A percentile compares a stretch with the other conserved stretches of the same genome.
phyloP scores from a whole-genome alignment of 2,113 vertebrate genomes.

The Bambusicola thoracicus region DNA sequence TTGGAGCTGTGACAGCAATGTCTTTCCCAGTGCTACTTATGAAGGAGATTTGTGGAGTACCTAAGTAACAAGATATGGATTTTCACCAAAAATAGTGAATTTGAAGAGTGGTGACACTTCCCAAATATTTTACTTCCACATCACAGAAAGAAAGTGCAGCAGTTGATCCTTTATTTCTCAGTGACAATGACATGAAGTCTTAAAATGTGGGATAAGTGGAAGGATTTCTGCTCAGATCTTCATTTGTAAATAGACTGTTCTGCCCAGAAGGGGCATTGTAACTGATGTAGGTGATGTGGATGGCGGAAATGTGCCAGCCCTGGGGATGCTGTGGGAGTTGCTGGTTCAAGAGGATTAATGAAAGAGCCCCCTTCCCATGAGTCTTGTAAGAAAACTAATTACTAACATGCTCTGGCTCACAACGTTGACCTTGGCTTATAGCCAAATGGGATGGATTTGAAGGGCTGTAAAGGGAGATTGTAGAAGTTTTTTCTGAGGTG shows the following conservation, averaged over 20 bases:
- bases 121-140: neutral
- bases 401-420: neutral
- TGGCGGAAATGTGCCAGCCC: neutral
- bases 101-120: neutral
- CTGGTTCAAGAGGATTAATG: neutral
- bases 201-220: neutral
- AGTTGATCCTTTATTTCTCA: neutral
- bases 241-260: neutral
- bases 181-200: neutral
- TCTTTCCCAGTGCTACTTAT: neutral
- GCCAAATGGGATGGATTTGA: neutral
- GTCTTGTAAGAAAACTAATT: constrained; percentile 18
- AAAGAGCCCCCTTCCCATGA: constrained; percentile 1
- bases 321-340: neutral
- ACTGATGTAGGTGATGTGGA: neutral
- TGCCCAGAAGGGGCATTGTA: neutral
- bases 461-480: neutral
- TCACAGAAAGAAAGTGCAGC: neutral
- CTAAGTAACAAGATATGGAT: neutral
- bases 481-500: neutral
- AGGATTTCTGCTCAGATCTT: neutral
- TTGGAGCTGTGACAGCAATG: neutral
- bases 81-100: neutral
- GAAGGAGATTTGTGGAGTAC: neutral
- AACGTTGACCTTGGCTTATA: neutral